Base-by-base conservation (phyloP, 1,140 invertebrate genomes). In the Hypsibius dujardini region DNA sequence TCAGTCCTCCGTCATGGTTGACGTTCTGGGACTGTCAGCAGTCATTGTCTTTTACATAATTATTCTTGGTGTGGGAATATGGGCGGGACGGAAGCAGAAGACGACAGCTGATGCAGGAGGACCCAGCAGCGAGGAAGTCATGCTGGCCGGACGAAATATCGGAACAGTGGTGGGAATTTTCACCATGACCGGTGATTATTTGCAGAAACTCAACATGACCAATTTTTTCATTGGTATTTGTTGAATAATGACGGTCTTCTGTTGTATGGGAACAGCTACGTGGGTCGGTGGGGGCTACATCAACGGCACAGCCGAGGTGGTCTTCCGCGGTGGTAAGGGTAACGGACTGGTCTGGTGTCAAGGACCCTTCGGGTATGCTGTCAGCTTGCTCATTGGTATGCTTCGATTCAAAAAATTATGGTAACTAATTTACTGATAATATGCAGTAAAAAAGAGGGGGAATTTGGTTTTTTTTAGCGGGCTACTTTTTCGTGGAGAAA, bases 201-300 rank as follows among this genome's bases (percentile, higher is more conserved):
- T 46, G 70, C 50, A 56, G 7, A 56, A 56, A 56, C 50, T 56
- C 50, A 7, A 56, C 7, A 28, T 56, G 50, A n/a, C 50, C 7
- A 7, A 56, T 56, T 7, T 56, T 56, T 7, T 56, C 50, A 12
- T 12, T 56, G 50, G 7, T 56, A 56, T 56, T 56, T 7, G 7
- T 7, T n/a, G 12, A 45, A 15, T 67, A 15, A 67, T 12, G 62
- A 12, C 3, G 42, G 42, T 7, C 7, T 56, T 56, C n/a, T 56
- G 1, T 75, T 75, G 59, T 28, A 28, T 28, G 28, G 28, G 28
- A 28, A 28, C 79, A 88, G 94, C 94, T 40, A 97, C 93, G 40
- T 97, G 95, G 95, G 94, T 98, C 15, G 95, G 95, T 71, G 95
- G 95, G 47, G 95, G 93, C 47, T 98, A 97, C 82, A 98, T 98